A percentile compares a stretch with the other conserved stretches of the same genome.
Conservation (phyloP, 2,888 invertebrate genomes). For the Macropis europaea region DNA sequence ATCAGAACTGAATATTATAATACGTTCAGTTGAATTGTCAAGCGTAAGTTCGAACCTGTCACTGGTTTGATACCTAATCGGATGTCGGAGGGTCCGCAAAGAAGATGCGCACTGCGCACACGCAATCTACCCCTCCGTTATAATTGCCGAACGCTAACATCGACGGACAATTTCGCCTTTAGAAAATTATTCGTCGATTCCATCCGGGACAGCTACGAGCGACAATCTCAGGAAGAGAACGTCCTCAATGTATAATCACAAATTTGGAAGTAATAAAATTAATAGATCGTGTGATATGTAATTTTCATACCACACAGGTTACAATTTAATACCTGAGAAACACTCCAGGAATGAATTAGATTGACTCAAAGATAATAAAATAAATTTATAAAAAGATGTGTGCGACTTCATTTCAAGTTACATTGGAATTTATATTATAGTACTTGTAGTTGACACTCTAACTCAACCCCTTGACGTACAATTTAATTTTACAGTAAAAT, state of each 20-base stretch:
- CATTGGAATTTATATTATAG: too few relatives aligned
- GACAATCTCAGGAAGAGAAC: neutral
- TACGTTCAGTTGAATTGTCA: neutral
- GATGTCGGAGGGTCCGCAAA: slow-evolving; percentile 49
- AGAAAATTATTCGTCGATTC: neutral
- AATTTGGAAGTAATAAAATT: neutral
- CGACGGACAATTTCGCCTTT: slow-evolving; percentile 1
- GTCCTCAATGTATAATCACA: neutral
- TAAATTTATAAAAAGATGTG: too few relatives aligned
- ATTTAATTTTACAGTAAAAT: too few relatives aligned
- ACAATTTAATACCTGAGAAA: too few relatives aligned
- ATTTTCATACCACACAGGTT: too few relatives aligned
- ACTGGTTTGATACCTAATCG: slow-evolving; percentile 54
- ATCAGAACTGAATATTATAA: neutral
- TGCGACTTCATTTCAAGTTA: too few relatives aligned
- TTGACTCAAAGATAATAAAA: too few relatives aligned
- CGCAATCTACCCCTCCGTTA: slow-evolving; percentile 48
- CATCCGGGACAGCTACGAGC: neutral
- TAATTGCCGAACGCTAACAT: slow-evolving; percentile 34
- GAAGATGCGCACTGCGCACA: slow-evolving; percentile 63
- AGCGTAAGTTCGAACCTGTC: slow-evolving; percentile 55
- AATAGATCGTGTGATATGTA: too few relatives aligned
- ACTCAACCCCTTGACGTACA: too few relatives aligned
- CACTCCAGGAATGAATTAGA: too few relatives aligned
- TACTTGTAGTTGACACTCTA: too few relatives aligned